Conservation (phyloP, 1,140 invertebrate genomes). For the Drosophila subobscura region DNA sequence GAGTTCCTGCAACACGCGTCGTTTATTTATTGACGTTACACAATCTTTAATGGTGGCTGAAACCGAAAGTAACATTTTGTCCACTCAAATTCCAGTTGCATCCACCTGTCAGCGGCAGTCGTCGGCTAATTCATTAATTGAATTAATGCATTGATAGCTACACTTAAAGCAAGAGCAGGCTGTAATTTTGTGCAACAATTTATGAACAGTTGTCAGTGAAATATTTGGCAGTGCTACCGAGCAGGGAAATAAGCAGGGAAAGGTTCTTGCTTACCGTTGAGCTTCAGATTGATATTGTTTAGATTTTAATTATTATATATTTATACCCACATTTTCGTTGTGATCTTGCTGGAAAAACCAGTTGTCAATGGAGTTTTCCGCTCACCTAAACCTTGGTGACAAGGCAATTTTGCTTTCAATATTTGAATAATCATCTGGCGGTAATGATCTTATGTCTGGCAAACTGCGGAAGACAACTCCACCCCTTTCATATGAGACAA, state of each 20-base stretch:
- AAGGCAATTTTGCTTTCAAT: slow-evolving; percentile 28
- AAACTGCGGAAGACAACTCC: slow-evolving; percentile 43
- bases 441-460: slow-evolving; percentile 35
- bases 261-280: background rate
- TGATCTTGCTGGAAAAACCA: background rate
- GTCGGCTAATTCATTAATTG: slow-evolving; percentile 41
- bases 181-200: slow-evolving; percentile 1
- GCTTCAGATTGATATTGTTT: too few species aligned
- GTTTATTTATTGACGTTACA: slow-evolving; percentile 29
- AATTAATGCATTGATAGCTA: slow-evolving; percentile 40
- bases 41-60: slow-evolving; percentile 26
- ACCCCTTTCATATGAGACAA: background rate
- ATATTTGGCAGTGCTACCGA: too few species aligned
- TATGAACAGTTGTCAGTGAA: too few species aligned
- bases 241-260: background rate
- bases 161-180: slow-evolving; percentile 1
- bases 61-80: slow-evolving; percentile 23
- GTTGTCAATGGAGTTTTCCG: too few species aligned
- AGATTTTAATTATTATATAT: background rate
- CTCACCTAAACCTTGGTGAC: background rate
- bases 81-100: slow-evolving; percentile 16
- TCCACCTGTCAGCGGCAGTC: slow-evolving; percentile 11
- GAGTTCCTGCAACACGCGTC: slow-evolving; percentile 3
- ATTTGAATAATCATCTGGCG: slow-evolving; percentile 18
- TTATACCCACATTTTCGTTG: too few species aligned